A percentile compares a stretch with the other conserved stretches of the same genome.
phyloP scores from a whole-genome alignment of 2,797 vertebrate species.

The Chloroceryle amazona region DNA sequence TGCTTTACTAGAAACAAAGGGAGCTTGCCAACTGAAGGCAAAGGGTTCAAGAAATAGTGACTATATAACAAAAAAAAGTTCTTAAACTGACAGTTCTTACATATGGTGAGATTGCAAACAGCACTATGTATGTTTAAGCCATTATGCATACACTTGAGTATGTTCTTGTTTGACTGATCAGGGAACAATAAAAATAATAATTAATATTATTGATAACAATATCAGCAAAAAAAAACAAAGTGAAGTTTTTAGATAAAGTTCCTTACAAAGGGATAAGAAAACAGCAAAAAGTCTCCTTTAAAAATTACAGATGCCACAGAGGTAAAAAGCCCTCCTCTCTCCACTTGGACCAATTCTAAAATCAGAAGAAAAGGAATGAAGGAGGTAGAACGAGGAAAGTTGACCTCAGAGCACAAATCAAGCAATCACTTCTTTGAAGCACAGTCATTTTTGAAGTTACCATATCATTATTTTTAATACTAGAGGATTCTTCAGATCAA shows the following conservation, averaged over 20 bases:
- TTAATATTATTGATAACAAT: neutral
- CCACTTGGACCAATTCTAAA: neutral
- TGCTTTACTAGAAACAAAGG: neutral
- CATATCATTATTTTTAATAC: neutral
- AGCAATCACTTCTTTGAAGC: neutral
- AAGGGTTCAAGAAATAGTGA: neutral
- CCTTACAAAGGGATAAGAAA: neutral
- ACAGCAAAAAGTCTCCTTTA: neutral
- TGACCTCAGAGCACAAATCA: conserved; percentile 34
- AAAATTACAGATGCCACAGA: neutral
- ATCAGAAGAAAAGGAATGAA: neutral
- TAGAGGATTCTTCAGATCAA: neutral
- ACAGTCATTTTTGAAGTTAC: neutral
- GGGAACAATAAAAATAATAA: neutral
- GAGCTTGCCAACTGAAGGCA: neutral
- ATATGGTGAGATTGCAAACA: neutral
- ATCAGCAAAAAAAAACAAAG: neutral
- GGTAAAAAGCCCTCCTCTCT: neutral
- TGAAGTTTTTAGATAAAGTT: neutral
- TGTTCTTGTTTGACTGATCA: neutral
- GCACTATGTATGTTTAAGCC: neutral
- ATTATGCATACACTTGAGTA: neutral
- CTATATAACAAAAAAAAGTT: neutral
- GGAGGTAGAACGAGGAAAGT: neutral
- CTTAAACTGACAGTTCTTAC: neutral